Percentiles rank a stretch among this genome's conserved stretches.
These are phyloP conservation scores for Tetramorium bicarinatum DNA, from an alignment of 2,888 invertebrate species.

Conservation along the genomic window DNA sequence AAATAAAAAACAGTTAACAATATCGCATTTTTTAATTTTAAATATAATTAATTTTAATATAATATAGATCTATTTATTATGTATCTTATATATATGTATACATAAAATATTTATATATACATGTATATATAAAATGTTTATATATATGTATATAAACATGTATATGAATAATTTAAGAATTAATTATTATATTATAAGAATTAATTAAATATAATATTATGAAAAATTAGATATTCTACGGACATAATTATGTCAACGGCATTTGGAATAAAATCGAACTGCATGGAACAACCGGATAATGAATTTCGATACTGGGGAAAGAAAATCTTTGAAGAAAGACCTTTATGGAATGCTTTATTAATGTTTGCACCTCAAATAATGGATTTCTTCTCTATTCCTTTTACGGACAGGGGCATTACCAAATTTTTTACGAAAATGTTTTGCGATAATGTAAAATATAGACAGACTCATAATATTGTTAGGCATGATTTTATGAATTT, in stretches of 20 bases:
- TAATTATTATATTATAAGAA: neutral
- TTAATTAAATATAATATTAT: neutral
- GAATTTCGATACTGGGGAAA: slow-evolving; percentile 81
- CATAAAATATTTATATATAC: too few species aligned
- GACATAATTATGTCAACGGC: slow-evolving; percentile 81
- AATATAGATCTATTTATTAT: too few species aligned
- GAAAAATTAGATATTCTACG: slow-evolving; percentile 74
- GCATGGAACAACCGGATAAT: slow-evolving; percentile 76
- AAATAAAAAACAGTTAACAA: too few species aligned
- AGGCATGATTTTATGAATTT: slow-evolving; percentile 84
- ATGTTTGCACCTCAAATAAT: slow-evolving; percentile 77
- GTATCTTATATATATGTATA: too few species aligned
- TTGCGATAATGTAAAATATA: slow-evolving; percentile 79
- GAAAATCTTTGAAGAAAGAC: slow-evolving; percentile 70
- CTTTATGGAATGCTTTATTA: slow-evolving; percentile 65
- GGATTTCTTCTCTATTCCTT: slow-evolving; percentile 76
- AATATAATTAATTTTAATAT: too few species aligned
- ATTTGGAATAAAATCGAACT: slow-evolving; percentile 81
- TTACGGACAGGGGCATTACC: slow-evolving; percentile 71
- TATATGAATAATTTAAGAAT: too few species aligned
- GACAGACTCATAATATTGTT: slow-evolving; percentile 79
- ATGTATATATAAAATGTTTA: too few species aligned
- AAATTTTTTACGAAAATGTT: slow-evolving; percentile 85
- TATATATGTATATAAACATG: too few species aligned
- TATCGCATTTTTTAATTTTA: too few species aligned